Evolutionary conservation across 2,888 invertebrate genomes (phyloP).

Genomic region (Brenthis daphne): DNA sequence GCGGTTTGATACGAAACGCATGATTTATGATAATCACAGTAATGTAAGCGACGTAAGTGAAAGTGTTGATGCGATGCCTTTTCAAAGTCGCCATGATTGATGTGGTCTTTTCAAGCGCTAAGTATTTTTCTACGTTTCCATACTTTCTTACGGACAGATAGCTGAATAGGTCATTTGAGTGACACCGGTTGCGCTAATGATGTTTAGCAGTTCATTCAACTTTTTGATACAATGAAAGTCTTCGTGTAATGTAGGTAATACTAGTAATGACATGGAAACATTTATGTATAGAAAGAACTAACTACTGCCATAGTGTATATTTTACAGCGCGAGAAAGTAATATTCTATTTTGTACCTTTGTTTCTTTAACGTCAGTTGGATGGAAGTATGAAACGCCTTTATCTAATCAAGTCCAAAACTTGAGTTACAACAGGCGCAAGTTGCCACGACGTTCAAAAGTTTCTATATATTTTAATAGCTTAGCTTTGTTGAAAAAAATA

Average conservation of each 20-base stretch:
- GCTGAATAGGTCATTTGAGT: slow-evolving; percentile 43
- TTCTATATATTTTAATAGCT: too few relatives aligned
- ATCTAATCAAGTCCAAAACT: too few relatives aligned
- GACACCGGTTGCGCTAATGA: slow-evolving; percentile 45
- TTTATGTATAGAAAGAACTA: neutral
- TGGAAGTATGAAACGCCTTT: too few relatives aligned
- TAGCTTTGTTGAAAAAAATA: too few relatives aligned
- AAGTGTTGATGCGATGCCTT: slow-evolving; percentile 63
- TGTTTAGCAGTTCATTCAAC: slow-evolving; percentile 48
- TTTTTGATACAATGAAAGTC: slow-evolving; percentile 23
- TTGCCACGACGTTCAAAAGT: too few relatives aligned
- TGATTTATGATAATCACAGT: slow-evolving; percentile 62
- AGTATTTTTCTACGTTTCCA: slow-evolving; percentile 53
- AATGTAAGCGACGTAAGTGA: slow-evolving; percentile 50
- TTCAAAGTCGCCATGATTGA: slow-evolving; percentile 66
- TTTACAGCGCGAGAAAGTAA: too few relatives aligned
- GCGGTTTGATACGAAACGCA: slow-evolving; percentile 47
- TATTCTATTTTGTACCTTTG: too few relatives aligned
- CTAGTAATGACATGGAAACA: neutral
- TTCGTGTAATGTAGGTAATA: neutral
- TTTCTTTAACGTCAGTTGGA: too few relatives aligned
- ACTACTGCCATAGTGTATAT: neutral
- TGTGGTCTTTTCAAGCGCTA: slow-evolving; percentile 61
- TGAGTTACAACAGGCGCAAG: too few relatives aligned
- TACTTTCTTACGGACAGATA: slow-evolving; percentile 43